A percentile compares a stretch with the other conserved stretches of the same genome.
phyloP scores from a whole-genome alignment of 1,140 invertebrate species.

The Ostrea edulis region DNA sequence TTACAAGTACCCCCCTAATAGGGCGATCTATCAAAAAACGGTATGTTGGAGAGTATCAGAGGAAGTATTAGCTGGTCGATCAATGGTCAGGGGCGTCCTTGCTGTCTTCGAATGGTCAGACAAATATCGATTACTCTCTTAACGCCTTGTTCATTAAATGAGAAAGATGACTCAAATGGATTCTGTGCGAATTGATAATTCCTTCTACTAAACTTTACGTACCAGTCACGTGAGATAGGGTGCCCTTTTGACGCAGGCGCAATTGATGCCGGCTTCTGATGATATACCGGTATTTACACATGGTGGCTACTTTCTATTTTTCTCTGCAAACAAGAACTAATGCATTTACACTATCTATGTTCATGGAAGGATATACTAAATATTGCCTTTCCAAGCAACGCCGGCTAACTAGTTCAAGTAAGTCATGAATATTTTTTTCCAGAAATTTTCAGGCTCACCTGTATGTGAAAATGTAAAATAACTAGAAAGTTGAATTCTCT shows the following conservation, averaged over 20 bases:
- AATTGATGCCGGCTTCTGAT: conserved; percentile 23
- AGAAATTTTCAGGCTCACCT: not conserved
- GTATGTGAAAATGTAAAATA: not conserved
- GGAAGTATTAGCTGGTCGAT: not conserved
- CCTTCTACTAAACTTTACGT: not conserved
- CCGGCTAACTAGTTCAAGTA: conserved; percentile 21
- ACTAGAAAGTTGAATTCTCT: not conserved
- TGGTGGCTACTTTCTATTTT: not conserved
- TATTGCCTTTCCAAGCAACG: conserved; percentile 26
- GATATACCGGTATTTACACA: not conserved
- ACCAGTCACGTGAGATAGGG: not conserved
- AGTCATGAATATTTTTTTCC: not conserved
- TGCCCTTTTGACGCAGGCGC: conserved; percentile 13
- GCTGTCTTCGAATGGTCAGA: not conserved
- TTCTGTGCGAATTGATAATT: conserved; percentile 32
- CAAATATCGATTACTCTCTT: conserved; percentile 12
- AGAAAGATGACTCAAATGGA: conserved; percentile 32
- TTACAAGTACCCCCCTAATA: not conserved
- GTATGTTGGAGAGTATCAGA: not conserved
- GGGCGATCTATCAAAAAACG: not conserved
- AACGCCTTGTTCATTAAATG: not conserved
- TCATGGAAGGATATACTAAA: conserved; percentile 35
- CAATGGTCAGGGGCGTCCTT: not conserved
- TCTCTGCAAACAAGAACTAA: not conserved
- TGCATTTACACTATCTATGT: conserved; percentile 22